Percentiles rank a stretch among this genome's conserved stretches.
phyloP scores from a whole-genome alignment of 2,888 invertebrate genomes.

The Apamea crenata region DNA sequence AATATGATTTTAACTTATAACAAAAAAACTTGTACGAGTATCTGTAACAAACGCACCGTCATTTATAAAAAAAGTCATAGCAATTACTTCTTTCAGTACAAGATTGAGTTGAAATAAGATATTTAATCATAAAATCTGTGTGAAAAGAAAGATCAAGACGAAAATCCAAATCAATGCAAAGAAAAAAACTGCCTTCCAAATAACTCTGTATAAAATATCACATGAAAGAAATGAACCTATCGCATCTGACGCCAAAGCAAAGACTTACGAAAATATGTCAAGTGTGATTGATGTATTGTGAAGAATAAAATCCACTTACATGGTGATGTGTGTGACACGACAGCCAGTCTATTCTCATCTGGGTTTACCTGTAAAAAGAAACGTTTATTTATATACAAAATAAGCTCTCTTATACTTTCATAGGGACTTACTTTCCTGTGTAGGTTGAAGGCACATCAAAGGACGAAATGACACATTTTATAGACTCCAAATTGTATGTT shows the following conservation, averaged over 20 bases:
- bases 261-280: conserved; percentile 71
- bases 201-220: conserved; percentile 46
- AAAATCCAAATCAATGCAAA: conserved; percentile 12
- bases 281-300: conserved; percentile 77
- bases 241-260: conserved; percentile 61
- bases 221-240: conserved; percentile 66
- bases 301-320: conserved; percentile 80
- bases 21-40: neutral
- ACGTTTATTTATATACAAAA: conserved; percentile 56
- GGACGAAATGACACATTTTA: conserved; percentile 35
- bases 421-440: conserved; percentile 35
- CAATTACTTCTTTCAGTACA: neutral
- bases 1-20: neutral
- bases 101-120: neutral
- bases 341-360: conserved; percentile 85
- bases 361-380: conserved; percentile 84
- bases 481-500: conserved; percentile 52
- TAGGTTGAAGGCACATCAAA: conserved; percentile 52
- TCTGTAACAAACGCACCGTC: neutral
- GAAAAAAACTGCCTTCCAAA: conserved; percentile 23
- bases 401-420: conserved; percentile 55
- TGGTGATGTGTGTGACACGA: conserved; percentile 86
- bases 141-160: conserved; percentile 7
- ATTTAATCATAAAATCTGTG: conserved; percentile 10
- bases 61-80: neutral